These are phyloP conservation scores for Sebastes oblongus DNA, from an alignment of 2,797 vertebrate genomes.

Conservation along the genomic window DNA sequence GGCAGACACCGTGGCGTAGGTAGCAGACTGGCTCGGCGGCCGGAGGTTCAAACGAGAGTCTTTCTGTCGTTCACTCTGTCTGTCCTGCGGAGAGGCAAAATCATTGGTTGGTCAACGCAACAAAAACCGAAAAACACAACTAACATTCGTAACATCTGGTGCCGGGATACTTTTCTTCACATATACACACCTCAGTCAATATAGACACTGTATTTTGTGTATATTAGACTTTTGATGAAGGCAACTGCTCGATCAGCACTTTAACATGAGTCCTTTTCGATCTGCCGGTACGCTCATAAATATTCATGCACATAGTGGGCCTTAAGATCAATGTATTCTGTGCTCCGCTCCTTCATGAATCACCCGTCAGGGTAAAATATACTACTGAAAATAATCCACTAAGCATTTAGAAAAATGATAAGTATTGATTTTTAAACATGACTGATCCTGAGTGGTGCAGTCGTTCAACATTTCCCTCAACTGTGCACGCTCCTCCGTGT, in stretches of 20 bases:
- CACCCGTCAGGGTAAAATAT: slow-evolving; percentile 49
- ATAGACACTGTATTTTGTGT: background rate
- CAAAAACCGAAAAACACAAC: background rate
- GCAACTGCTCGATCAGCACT: slow-evolving; percentile 54
- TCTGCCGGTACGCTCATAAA: slow-evolving; percentile 46
- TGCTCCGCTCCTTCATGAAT: slow-evolving; percentile 50
- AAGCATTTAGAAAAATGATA: slow-evolving; percentile 33
- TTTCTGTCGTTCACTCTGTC: slow-evolving; percentile 87
- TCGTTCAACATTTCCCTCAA: background rate
- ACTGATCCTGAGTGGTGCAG: background rate
- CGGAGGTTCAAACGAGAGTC: slow-evolving; percentile 92
- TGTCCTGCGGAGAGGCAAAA: slow-evolving; percentile 69
- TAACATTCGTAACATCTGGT: background rate
- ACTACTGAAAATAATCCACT: slow-evolving; percentile 23
- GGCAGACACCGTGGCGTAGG: slow-evolving; percentile 92
- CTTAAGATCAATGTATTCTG: slow-evolving; percentile 42
- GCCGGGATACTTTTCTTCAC: background rate
- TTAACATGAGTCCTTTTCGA: slow-evolving; percentile 32
- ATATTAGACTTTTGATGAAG: slow-evolving; percentile 6
- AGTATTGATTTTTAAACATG: slow-evolving; percentile 44
- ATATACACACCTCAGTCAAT: background rate
- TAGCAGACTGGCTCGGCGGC: slow-evolving; percentile 92
- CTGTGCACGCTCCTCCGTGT: background rate
- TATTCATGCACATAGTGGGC: slow-evolving; percentile 48
- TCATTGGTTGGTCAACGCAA: background rate